Percentiles rank a stretch among this genome's conserved stretches.
Evolutionary conservation across 2,113 vertebrate species (phyloP).

Genomic region (Pantherophis guttatus): DNA sequence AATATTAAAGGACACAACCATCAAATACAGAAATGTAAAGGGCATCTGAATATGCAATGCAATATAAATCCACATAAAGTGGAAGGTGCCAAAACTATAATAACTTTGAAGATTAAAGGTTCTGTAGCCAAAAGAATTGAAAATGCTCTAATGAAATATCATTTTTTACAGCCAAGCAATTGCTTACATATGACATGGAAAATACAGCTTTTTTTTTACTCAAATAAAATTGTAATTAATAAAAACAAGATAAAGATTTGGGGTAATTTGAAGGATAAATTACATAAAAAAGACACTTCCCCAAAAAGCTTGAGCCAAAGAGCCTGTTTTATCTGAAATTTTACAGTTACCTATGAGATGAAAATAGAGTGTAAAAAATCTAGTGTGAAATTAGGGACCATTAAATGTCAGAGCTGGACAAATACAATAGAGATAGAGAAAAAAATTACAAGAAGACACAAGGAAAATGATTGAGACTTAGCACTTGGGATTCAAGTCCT

Average conservation of each 20-base stretch:
- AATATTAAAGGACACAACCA: conserved; percentile 1
- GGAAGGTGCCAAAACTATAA: not conserved
- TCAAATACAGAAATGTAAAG: conserved; percentile 14
- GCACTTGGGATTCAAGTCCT: not conserved
- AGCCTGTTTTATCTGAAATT: not conserved
- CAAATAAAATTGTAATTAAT: not conserved
- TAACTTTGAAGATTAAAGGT: conserved; percentile 3
- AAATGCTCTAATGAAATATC: not conserved
- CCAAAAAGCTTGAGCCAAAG: not conserved
- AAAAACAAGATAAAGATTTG: not conserved
- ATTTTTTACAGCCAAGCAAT: not conserved
- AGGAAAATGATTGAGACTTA: not conserved
- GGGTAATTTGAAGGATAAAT: conserved; percentile 1
- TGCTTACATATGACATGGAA: not conserved
- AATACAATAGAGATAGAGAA: not conserved
- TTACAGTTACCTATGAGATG: not conserved
- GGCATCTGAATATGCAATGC: not conserved
- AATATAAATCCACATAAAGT: not conserved
- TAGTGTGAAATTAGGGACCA: not conserved
- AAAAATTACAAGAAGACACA: not conserved
- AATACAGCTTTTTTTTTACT: not conserved
- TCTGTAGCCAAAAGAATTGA: not conserved
- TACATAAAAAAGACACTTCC: not conserved
- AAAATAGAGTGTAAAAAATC: not conserved
- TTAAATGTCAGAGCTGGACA: not conserved